phyloP scores from a whole-genome alignment of 2,888 invertebrate species.

The Hydriomena furcata region DNA sequence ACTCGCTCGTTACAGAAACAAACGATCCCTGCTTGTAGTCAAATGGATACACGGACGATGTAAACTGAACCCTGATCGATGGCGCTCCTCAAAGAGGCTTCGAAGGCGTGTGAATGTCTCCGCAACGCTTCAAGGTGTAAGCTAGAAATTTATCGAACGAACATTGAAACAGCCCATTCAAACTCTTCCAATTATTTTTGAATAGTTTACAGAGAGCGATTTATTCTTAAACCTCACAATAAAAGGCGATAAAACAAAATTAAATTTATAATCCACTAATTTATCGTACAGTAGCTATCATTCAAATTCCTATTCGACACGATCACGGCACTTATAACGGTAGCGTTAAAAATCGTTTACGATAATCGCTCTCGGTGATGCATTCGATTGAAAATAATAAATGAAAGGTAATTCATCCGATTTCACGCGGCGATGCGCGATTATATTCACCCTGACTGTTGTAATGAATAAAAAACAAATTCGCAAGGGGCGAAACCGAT shows the following conservation, averaged over 20 bases:
- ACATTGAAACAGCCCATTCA: slow-evolving; percentile 32
- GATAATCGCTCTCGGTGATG: slow-evolving; percentile 54
- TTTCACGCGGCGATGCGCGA: slow-evolving; percentile 66
- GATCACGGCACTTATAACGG: slow-evolving; percentile 54
- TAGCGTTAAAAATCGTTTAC: slow-evolving; percentile 54
- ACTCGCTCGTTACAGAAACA: slow-evolving; percentile 35
- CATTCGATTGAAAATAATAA: slow-evolving; percentile 48
- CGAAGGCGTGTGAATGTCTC: slow-evolving; percentile 31
- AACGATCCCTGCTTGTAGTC: slow-evolving; percentile 29
- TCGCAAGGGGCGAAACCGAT: slow-evolving; percentile 47
- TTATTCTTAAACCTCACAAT: slow-evolving; percentile 36
- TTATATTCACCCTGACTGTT: slow-evolving; percentile 56
- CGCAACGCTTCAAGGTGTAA: slow-evolving; percentile 25
- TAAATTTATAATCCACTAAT: slow-evolving; percentile 45
- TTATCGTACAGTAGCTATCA: slow-evolving; percentile 59
- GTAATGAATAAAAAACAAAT: slow-evolving; percentile 73
- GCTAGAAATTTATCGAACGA: slow-evolving; percentile 27
- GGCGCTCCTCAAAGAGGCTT: slow-evolving; percentile 12
- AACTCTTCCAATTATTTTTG: slow-evolving; percentile 37
- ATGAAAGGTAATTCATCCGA: slow-evolving; percentile 68
- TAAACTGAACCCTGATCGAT: slow-evolving; percentile 30
- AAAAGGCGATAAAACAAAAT: slow-evolving; percentile 36
- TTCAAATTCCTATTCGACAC: slow-evolving; percentile 64
- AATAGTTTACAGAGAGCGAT: slow-evolving; percentile 24
- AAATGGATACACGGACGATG: slow-evolving; percentile 32